Evolutionary conservation across 2,888 invertebrate genomes (phyloP), one percentile per base, ranked within the genome.

Genomic region (Anthophora plumipes): DNA sequence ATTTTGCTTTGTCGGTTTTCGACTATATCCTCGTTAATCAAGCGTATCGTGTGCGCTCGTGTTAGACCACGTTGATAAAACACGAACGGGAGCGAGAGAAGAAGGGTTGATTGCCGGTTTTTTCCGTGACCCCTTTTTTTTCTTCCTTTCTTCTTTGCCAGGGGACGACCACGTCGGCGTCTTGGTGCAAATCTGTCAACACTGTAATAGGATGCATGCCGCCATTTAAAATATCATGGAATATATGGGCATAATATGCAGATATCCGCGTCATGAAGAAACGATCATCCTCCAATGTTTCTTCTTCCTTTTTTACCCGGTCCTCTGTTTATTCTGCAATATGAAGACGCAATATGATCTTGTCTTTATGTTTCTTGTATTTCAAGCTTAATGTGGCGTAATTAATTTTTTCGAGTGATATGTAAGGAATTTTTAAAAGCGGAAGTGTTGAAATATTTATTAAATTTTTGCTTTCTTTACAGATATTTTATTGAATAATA

Each of bases 11-110:
- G 80, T 68, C 74, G 76, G 80, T 83, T 85, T 79, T 64, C 77
- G 78, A 78, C 79, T 59, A 69, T 74, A 64, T 55, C 66, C 71
- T 79, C 80, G 80, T 88, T 89, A 82, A 88, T 88, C 80, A 86
- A 55, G 57, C 61, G 68, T 61, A 63, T 64, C 59, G 63, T 68
- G 41, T 14, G 37, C 68, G 17, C 46, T 55, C 77, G 39, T 55
- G 73, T 85, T 77, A 78, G 76, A 80, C 78, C 78, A 66, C 81
- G 71, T 82, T 84, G 74, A 84, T 86, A 79, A 89, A 83, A 77
- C 67, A 85, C 59, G 63, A 8, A 8, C 11, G 25, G 11, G 12
- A n/a, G 1, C 57, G 39, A 43, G 60, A 37, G 37, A 31, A n/a
- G 66, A 77, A 55, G 46, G 25, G 64, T 66, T 79, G 80, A 79